Percentiles rank a stretch among this genome's conserved stretches.
Evolutionary conservation across 2,113 vertebrate species (phyloP).

Genomic region (Etheostoma spectabile): DNA sequence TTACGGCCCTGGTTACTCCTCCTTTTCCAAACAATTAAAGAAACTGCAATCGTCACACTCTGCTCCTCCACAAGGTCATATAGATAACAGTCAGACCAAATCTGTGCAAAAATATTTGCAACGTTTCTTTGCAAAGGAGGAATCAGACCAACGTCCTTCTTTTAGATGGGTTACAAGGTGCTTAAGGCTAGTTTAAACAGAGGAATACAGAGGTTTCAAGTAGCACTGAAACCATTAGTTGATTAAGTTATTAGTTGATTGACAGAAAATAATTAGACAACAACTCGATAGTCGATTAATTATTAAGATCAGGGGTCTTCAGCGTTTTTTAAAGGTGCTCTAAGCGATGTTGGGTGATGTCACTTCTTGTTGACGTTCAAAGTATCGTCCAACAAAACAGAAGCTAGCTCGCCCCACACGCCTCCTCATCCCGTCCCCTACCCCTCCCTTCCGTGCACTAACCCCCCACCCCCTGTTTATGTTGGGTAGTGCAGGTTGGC

Average conservation of each 20-base stretch:
- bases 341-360: no score
- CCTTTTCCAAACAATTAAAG: conserved; percentile 40
- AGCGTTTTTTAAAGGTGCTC: no score
- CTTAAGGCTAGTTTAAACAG: neutral
- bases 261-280: neutral
- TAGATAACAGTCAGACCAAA: neutral
- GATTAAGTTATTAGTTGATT: neutral
- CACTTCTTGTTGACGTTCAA: no score
- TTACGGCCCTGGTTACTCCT: conserved; percentile 17
- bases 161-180: neutral
- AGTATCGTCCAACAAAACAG: no score
- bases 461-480: no score
- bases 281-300: neutral
- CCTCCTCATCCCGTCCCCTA: no score
- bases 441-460: no score
- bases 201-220: neutral
- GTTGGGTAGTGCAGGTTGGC: no score
- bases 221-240: neutral
- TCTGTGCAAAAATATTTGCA: neutral
- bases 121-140: neutral
- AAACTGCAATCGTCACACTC: neutral
- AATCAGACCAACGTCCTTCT: neutral
- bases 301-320: neutral
- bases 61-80: conserved; percentile 13
- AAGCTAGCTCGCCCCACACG: no score